These are phyloP conservation scores for Dascyllus trimaculatus DNA, from an alignment of 2,113 vertebrate genomes.

Conservation along the genomic window DNA sequence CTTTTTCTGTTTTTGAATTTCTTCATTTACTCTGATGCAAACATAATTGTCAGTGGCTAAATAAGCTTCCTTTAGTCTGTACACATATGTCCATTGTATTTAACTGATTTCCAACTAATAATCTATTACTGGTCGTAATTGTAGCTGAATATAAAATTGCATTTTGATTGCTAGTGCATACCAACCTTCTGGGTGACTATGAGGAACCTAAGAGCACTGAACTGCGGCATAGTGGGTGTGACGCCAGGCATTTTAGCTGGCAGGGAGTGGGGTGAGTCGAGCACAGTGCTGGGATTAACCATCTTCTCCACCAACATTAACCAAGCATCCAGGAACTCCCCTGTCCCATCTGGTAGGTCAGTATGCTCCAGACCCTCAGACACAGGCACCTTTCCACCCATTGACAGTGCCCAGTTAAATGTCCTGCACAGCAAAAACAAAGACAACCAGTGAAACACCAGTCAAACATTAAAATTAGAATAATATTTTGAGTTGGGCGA, in stretches of 20 bases:
- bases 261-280: constrained; percentile 95
- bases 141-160: not conserved
- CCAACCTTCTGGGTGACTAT: constrained; percentile 95
- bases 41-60: no score
- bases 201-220: constrained; percentile 94
- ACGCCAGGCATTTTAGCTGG: constrained; percentile 91
- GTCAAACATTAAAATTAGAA: not conserved
- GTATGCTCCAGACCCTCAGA: constrained; percentile 92
- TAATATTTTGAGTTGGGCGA: not conserved
- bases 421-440: constrained; percentile 81
- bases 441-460: not conserved
- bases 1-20: no score
- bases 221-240: constrained; percentile 90
- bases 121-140: not conserved
- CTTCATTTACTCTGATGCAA: no score
- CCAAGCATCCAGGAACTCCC: constrained; percentile 95
- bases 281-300: constrained; percentile 95
- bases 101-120: no score
- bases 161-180: not conserved
- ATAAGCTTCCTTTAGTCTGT: no score
- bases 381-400: constrained; percentile 94
- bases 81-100: no score
- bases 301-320: constrained; percentile 97
- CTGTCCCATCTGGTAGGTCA: constrained; percentile 93
- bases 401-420: constrained; percentile 95